Evolutionary conservation across 2,797 vertebrate genomes (phyloP), one percentile per base, ranked within the genome.

Genomic region (Cynopterus sphinx): DNA sequence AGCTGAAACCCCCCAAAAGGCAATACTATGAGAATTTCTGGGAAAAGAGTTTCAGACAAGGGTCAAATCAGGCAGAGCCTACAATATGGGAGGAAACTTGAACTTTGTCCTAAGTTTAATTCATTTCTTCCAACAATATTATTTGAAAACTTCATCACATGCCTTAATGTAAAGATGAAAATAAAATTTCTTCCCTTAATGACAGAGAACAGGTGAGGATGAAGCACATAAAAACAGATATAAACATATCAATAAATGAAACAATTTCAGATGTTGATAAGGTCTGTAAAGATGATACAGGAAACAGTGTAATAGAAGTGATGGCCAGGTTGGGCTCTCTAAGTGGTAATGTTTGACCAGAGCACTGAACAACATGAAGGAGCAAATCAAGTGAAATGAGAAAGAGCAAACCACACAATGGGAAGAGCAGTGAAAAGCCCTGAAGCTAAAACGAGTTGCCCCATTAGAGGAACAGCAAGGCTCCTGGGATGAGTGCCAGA

Each of bases 401-500:
- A 41, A 31, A 82, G 10, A 17, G 16, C 17, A 31, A 2, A 63
- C 0, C 2, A 83, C 13, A 3, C 7, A 21, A 10, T 28, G 21
- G 7, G 4, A 10, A 78, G 36, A n/a, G 11, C 10, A 21, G 11
- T 10, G 11, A 2, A 33, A 70, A 91, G 9, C 3, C 31, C 16
- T 75, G n/a, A 70, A 65, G 12, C 11, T 5, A 67, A 28, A 43
- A n/a, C 22, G 10, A 59, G 24, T 68, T 2, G 7, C 5, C 8
- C 36, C 12, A 31, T 0, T 26, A 36, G 31, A 78, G 6, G 15
- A 61, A 9, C 0, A 57, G 19, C 4, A 46, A 9, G 17, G 13
- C 4, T 59, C 31, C 12, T 39, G 9, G n/a, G 19, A 33, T 11
- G 22, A 70, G 21, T 0, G 1, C 3, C 65, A 5, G 4, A 36